A percentile compares a stretch with the other conserved stretches of the same genome.
Conservation (phyloP, 2,888 invertebrate species). For the Listrodromus nycthemerus region DNA sequence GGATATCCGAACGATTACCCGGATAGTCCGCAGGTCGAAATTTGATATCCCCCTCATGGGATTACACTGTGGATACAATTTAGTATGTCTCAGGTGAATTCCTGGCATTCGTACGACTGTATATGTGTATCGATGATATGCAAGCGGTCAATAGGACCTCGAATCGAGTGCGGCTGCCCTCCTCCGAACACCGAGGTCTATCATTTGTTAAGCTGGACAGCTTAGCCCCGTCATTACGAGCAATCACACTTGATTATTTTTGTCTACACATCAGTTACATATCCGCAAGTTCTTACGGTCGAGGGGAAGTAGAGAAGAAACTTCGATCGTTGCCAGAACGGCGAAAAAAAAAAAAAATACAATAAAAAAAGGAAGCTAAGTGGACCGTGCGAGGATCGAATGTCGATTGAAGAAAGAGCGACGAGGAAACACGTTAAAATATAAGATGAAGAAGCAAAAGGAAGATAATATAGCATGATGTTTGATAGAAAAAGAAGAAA, state of each 20-base stretch:
- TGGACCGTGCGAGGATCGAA: constrained; percentile 50
- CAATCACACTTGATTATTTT: constrained; percentile 84
- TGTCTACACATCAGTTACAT: constrained; percentile 79
- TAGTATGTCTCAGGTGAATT: constrained; percentile 5
- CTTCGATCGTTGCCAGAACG: constrained; percentile 33
- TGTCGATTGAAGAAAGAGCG: constrained; percentile 36
- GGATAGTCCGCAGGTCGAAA: constrained; percentile 10
- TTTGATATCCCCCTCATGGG: constrained; percentile 58
- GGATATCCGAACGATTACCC: constrained; percentile 80
- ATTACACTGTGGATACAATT: constrained; percentile 25
- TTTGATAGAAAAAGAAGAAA: constrained; percentile 41
- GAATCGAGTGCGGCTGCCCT: constrained; percentile 57
- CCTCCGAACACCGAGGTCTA: constrained; percentile 74
- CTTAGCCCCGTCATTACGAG: constrained; percentile 84
- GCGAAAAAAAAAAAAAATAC: constrained; percentile 22
- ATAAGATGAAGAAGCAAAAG: constrained; percentile 2
- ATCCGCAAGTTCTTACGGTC: constrained; percentile 35
- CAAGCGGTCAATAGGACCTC: not conserved
- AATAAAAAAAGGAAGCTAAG: constrained; percentile 35
- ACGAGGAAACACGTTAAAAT: constrained; percentile 9
- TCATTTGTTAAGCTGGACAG: constrained; percentile 84
- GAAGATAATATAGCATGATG: constrained; percentile 20
- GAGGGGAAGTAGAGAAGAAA: constrained; percentile 16
- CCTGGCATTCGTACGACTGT: constrained; percentile 4
- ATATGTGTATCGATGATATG: constrained; percentile 19